phyloP scores from a whole-genome alignment of 2,888 invertebrate genomes.

The Tubulanus polymorphus region DNA sequence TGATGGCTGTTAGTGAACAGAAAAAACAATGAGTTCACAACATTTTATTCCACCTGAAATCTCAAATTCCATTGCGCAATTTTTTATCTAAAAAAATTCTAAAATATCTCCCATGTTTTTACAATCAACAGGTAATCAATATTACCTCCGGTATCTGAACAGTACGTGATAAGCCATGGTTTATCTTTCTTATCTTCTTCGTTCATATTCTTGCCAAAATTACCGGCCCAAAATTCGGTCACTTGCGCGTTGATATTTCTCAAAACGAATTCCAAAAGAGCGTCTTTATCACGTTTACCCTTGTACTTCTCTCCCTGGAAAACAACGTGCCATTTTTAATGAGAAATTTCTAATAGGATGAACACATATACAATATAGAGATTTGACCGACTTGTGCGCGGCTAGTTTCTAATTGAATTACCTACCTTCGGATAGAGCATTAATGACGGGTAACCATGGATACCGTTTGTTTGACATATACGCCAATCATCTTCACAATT shows the following conservation, averaged over 20 bases:
- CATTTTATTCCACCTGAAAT: too few relatives aligned
- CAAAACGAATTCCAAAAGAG: constrained; percentile 64
- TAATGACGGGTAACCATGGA: constrained; percentile 72
- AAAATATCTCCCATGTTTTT: too few relatives aligned
- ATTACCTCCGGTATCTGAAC: constrained; percentile 58
- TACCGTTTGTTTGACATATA: constrained; percentile 69
- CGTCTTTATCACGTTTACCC: constrained; percentile 61
- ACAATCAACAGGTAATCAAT: too few relatives aligned
- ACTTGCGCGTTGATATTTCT: constrained; percentile 57
- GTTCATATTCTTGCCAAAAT: constrained; percentile 47
- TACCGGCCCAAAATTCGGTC: constrained; percentile 50
- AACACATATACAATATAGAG: too few relatives aligned
- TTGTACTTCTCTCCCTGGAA: constrained; percentile 61
- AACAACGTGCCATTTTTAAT: constrained; percentile 6
- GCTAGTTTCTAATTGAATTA: too few relatives aligned
- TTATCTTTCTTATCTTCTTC: constrained; percentile 29
- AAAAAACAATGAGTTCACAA: too few relatives aligned
- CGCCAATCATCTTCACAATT: constrained; percentile 83
- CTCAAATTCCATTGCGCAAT: too few relatives aligned
- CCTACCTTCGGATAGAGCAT: constrained; percentile 64
- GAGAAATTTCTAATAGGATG: neutral
- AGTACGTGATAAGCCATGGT: constrained; percentile 63
- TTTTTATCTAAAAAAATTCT: too few relatives aligned
- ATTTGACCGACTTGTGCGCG: too few relatives aligned
- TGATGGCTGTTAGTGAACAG: neutral